Evolutionary conservation across 2,113 vertebrate genomes (phyloP), one percentile per base, ranked within the genome.

Genomic region (Halcyon malimbica): DNA sequence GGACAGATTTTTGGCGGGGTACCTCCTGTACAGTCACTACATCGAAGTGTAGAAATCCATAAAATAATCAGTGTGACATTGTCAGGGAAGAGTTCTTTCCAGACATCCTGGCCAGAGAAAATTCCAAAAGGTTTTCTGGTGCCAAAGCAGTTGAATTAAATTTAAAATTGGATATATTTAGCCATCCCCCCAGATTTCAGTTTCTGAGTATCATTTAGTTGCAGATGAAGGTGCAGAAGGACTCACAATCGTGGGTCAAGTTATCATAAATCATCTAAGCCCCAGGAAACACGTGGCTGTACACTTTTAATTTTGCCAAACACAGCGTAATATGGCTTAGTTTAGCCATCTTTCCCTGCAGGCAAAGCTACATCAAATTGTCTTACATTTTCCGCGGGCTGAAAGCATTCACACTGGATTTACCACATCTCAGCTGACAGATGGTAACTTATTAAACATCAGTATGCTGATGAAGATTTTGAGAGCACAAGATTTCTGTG

Each of bases 91-190:
- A 15, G 1, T 87, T 89, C 60, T 94, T 96, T 96, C 93, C 95
- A 80, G 83, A 24, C 79, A 89, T 85, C 67, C 48, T 59, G 78
- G 89, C 86, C 90, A 94, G 74, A 97, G 69, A 25, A 94, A 94
- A 92, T 94, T 83, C 83, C 79, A 70, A 90, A 94, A 94, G 48
- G 31, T n/a, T 86, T 95, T 74, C 39, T 93, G 51, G 41, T 85
- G 90, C 94, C 93, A 94, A 63, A 90, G 77, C 62, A 95, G 59
- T 95, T 87, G 88, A 95, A 87, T 83, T 92, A 83, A 84, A 91
- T 92, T 73, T 4, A 18, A 89, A 95, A 80, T 82, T 48, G 44
- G 21, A 86, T 97, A 93, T 91, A 95, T 94, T 92, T 95, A 95
- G 83, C 48, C 1, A 1, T 73, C 31, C 62, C 78, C 65, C 53